Evolutionary conservation across 2,888 invertebrate species (phyloP), one percentile per base, ranked within the genome.

Genomic region (Arrhopalites spinosus): DNA sequence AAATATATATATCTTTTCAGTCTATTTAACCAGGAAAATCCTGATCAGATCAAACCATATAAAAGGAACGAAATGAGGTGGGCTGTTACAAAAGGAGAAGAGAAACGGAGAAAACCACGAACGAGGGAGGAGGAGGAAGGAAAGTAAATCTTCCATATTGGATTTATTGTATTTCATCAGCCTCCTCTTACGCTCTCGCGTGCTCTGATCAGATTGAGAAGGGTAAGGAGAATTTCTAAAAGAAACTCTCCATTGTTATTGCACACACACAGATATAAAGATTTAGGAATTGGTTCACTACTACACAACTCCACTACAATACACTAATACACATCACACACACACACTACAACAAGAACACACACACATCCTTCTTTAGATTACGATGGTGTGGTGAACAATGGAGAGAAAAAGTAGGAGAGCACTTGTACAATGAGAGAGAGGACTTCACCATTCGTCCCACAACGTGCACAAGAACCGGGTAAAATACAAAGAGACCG

Each of bases 101-200:
- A 59, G 25, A 72, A 72, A 72, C 61, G 27, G n/a, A 72, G 43
- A 61, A 63, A 45, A 69, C 69, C 29, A 56, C 70, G 53, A 70
- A 43, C 61, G n/a, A n/a, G n/a, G n/a, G n/a, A n/a, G n/a, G n/a
- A 68, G 25, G 68, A 23, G 23, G 23, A 36, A 63, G 20, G 56
- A 59, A 72, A 72, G 71, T 72, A 72, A 72, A 72, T 72, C 71
- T 72, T 72, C 71, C 59, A 63, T 72, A 72, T 72, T 72, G 71
- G 71, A 72, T 72, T 72, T 72, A 72, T 72, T 72, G 71, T 72
- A 72, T 59, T 72, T 72, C 71, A 72, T 43, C 17, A 61, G 20
- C 53, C 53, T 70, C n/a, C 56, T 59, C 59, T 50, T 68, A 25
- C 68, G 36, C 68, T 68, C 68, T 72, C 43, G 59, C 70, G 56